phyloP scores from a whole-genome alignment of 2,888 invertebrate species.

The Agapostemon virescens region DNA sequence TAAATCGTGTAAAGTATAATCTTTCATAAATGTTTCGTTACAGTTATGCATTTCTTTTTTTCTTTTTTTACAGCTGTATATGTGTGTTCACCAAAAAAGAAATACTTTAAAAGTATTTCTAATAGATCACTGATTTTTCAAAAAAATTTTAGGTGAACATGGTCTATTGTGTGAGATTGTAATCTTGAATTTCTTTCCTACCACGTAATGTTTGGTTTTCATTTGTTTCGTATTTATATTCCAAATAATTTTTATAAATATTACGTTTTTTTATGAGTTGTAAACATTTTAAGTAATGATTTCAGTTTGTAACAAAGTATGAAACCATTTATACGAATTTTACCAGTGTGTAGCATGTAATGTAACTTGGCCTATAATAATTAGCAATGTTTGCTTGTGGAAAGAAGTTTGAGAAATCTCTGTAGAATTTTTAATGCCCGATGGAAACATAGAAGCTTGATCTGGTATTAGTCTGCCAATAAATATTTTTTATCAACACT shows the following conservation, averaged over 20 bases:
- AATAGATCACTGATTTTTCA: constrained; percentile 11
- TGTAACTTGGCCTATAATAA: constrained; percentile 48
- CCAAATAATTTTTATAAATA: constrained; percentile 27
- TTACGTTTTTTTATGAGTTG: constrained; percentile 28
- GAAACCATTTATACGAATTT: constrained; percentile 31
- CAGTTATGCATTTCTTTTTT: constrained; percentile 36
- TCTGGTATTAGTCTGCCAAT: constrained; percentile 39
- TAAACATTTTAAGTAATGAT: constrained; percentile 28
- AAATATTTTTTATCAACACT: constrained; percentile 46
- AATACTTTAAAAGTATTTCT: background rate
- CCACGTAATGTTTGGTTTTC: constrained; percentile 27
- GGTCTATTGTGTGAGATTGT: constrained; percentile 10
- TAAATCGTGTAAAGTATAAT: constrained; percentile 57
- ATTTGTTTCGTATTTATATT: constrained; percentile 33
- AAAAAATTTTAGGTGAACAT: constrained; percentile 1
- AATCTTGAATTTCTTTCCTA: constrained; percentile 33
- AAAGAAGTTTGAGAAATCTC: constrained; percentile 39
- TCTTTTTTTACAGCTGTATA: constrained; percentile 42
- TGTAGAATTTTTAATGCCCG: constrained; percentile 39
- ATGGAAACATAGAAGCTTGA: constrained; percentile 33
- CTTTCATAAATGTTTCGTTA: constrained; percentile 59
- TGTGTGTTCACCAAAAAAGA: constrained; percentile 17
- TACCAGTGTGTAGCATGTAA: constrained; percentile 16
- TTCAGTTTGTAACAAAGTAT: constrained; percentile 46
- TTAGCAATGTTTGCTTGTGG: constrained; percentile 22